phyloP scores from a whole-genome alignment of 2,113 vertebrate genomes.

The Serinus canaria region DNA sequence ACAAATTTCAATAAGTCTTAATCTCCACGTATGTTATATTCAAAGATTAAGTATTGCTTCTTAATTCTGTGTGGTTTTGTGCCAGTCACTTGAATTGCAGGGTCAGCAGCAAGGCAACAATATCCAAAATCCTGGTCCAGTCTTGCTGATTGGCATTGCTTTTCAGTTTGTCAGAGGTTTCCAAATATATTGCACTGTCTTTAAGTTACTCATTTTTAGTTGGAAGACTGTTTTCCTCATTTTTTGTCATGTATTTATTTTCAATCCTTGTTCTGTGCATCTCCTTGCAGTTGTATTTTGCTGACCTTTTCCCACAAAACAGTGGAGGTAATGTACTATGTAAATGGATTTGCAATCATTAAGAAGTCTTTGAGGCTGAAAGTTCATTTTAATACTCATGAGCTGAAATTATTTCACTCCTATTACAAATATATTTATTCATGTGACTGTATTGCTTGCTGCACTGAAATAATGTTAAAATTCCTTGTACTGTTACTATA shows the following conservation, averaged over 20 bases:
- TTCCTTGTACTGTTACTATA: background rate
- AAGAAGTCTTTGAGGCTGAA: background rate
- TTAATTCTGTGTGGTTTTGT: background rate
- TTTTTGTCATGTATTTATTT: background rate
- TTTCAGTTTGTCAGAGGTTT: background rate
- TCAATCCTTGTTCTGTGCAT: background rate
- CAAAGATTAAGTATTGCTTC: background rate
- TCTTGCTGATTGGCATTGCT: background rate
- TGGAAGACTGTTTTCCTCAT: background rate
- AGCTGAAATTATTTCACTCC: background rate
- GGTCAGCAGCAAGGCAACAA: background rate
- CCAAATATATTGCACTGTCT: background rate
- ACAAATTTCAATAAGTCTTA: background rate
- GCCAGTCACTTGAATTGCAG: background rate
- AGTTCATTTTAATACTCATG: background rate
- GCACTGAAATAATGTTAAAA: background rate
- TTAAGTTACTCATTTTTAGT: background rate
- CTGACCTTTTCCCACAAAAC: background rate
- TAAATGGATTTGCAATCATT: background rate
- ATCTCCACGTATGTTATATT: background rate
- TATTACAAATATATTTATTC: background rate
- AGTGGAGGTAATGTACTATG: background rate
- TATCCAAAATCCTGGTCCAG: background rate
- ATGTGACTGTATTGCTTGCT: background rate
- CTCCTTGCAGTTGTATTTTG: background rate